Base-by-base conservation (phyloP, 1,140 invertebrate species). In the Drosophila pandora region DNA sequence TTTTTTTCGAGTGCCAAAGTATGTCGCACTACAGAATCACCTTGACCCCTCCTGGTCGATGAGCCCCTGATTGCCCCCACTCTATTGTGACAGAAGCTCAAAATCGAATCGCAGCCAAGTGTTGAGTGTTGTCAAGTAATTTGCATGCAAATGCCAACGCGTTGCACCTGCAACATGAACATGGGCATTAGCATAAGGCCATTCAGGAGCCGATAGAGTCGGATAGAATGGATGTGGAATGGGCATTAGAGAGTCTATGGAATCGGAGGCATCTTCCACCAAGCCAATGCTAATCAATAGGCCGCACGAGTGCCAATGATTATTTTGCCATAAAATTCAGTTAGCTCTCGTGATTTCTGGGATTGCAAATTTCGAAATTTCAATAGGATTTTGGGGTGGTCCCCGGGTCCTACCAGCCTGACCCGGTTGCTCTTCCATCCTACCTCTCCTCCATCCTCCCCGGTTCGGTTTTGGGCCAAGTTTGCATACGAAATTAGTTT, bases 241-340 rank as follows among this genome's bases (percentile, higher is more conserved):
- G 37, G 50, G 25, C 43, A 49, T 37, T 49, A 2, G 39, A 64
- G 59, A 43, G 49, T 34, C 34, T 17, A 63, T 52, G 13, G 39
- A 53, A 61, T 61, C 25, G 4, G 9, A 39, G 37, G n/a, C 21
- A 52, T 39, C 37, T 3, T 47, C 17, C 13, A 10, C 12, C 56
- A 23, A 37, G 53, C 76, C 55, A 84, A 88, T 85, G 82, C 82
- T 88, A 87, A 88, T 87, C 82, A 87, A 87, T 88, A 87, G 83
- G 82, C 82, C 82, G 77, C 83, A 85, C 79, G 64, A 68, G 82
- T 85, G 82, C 82, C 82, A 85, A 85, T 87, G 83, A 87, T 87
- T 87, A 87, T 87, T 87, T 87, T 78, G 82, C 82, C 78, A 88
- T 87, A 88, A 82, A 88, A 87, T 78, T 88, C 74, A 78, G 79